Base-by-base conservation (phyloP, 2,797 vertebrate species). In the Chromis chromis region DNA sequence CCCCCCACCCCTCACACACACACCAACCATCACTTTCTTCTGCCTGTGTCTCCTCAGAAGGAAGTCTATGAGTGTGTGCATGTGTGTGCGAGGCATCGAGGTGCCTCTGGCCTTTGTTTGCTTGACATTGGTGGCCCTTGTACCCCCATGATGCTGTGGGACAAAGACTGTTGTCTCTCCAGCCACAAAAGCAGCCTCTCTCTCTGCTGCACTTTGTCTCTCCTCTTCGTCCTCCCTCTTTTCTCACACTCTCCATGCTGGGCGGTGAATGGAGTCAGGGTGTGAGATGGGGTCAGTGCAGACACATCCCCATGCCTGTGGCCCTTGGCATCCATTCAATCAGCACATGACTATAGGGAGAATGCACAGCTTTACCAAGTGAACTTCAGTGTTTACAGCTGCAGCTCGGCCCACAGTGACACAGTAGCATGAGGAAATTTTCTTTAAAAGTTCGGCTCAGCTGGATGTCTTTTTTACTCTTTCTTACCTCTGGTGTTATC, bases 51-150 rank as follows among this genome's bases (percentile, higher is more conserved):
- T 87, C 59, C 72, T 76, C 80, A 91, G 85, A 91, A 89, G 88
- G 82, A 90, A 85, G 81, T 88, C 78, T 65, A 27, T 52, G 78
- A 64, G 80, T 83, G 79, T 76, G 64, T 74, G 59, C 36, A 60
- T 76, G 56, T 85, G 65, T 74, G 78, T 76, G 82, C 68, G 44
- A 74, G 71, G 84, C 81, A 80, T 74, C 14, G 85, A 90, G 89
- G 91, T 92, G 87, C 91, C 91, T 90, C 88, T 90, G 82, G 90
- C 79, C 90, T 94, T 95, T 95, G 94, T 96, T 92, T 91, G 88
- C 78, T 74, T 94, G 94, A 94, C 95, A 95, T 94, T 94, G 93
- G 91, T 90, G 89, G 92, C 94, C 92, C 94, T 95, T 94, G 93
- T 95, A 84, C 88, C 88, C 88, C 86, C 79, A 85, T 85, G 83